phyloP scores from a whole-genome alignment of 2,888 invertebrate species.

The Calephelis perditalis region DNA sequence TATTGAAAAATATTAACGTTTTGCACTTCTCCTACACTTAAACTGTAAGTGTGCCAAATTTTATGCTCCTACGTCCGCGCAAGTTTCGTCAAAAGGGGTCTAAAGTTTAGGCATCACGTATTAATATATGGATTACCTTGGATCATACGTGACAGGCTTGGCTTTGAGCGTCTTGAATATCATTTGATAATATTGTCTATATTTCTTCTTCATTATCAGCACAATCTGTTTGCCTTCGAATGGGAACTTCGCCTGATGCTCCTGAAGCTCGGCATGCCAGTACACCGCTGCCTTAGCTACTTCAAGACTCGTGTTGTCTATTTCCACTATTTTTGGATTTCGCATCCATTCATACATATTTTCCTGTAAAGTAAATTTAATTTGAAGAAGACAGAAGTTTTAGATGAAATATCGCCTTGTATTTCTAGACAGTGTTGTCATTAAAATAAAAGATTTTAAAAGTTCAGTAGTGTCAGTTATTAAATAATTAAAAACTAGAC shows the following conservation, averaged over 20 bases:
- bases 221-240: slow-evolving; percentile 71
- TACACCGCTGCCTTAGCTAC: slow-evolving; percentile 65
- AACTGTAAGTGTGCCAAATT: too few relatives aligned
- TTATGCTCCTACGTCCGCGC: too few relatives aligned
- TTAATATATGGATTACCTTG: slow-evolving; percentile 43
- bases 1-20: too few relatives aligned
- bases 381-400: too few relatives aligned
- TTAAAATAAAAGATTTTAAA: too few relatives aligned
- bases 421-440: too few relatives aligned
- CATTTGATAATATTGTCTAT: slow-evolving; percentile 71
- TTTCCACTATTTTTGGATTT: slow-evolving; percentile 64
- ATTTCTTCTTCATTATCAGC: slow-evolving; percentile 70
- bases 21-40: too few relatives aligned
- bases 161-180: slow-evolving; percentile 68
- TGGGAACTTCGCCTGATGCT: slow-evolving; percentile 50
- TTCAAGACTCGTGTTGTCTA: slow-evolving; percentile 64
- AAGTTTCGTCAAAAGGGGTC: too few relatives aligned
- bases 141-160: slow-evolving; percentile 67
- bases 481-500: too few relatives aligned
- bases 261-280: slow-evolving; percentile 59
- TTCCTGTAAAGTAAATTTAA: slow-evolving; percentile 44
- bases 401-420: too few relatives aligned
- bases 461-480: too few relatives aligned
- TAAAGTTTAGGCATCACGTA: not conserved
- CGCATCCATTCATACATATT: slow-evolving; percentile 69